Conservation (phyloP, 2,797 vertebrate species). For the Euthynnus affinis region DNA sequence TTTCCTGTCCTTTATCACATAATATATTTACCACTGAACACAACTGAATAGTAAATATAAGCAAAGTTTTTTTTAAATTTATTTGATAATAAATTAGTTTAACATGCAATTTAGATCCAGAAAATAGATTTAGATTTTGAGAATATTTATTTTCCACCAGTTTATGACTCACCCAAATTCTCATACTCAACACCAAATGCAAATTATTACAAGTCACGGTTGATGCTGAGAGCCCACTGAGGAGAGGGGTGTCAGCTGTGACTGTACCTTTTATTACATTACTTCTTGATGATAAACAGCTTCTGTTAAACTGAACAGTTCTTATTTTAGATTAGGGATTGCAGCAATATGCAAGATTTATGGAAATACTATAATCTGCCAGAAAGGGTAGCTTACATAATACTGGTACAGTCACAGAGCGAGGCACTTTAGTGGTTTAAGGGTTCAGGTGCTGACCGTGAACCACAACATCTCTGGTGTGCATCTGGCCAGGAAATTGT, state of each 20-base stretch:
- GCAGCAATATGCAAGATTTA: background rate
- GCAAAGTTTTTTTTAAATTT: no score
- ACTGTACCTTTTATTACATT: background rate
- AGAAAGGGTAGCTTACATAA: background rate
- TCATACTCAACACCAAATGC: background rate
- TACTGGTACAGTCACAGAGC: no score
- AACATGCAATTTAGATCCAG: background rate
- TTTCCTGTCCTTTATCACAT: background rate
- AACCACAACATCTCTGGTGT: background rate
- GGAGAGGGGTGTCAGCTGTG: background rate
- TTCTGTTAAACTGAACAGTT: background rate
- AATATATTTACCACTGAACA: background rate
- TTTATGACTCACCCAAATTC: background rate
- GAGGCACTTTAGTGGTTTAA: background rate
- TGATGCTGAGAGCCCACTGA: background rate
- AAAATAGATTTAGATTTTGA: background rate
- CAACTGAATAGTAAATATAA: background rate
- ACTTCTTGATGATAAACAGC: conserved; percentile 13
- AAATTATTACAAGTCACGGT: background rate
- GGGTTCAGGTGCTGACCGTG: background rate
- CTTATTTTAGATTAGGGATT: background rate
- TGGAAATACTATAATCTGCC: background rate
- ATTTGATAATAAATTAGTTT: background rate
- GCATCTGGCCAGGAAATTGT: background rate
- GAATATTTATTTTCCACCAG: background rate